Evolutionary conservation across 2,888 invertebrate species (phyloP), one percentile per base, ranked within the genome.

Genomic region (Belgica antarctica): DNA sequence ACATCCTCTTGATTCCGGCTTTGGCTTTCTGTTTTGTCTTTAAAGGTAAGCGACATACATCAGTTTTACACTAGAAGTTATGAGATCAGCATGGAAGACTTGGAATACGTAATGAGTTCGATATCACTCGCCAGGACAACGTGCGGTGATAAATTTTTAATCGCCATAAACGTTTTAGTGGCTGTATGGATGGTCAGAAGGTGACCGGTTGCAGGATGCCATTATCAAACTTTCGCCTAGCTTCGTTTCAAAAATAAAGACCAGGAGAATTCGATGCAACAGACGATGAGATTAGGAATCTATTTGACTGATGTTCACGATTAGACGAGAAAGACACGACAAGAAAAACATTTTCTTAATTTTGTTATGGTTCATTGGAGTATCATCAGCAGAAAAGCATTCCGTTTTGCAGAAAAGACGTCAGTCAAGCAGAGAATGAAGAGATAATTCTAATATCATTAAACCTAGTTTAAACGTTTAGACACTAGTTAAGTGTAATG

Each of bases 11-110:
- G 5, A 31, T 31, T 31, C 34, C n/a, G n/a, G n/a, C n/a, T n/a
- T n/a, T n/a, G 3, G 41, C 41, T 52, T 8, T 52, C 22, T 68
- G 28, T 68, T 46, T 47, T 57, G 47, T n/a, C 68, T 25, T 31
- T n/a, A 15, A 61, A 86, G 86, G 87, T 87, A 47, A 88, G 88
- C 76, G 88, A 88, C 75, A 85, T 87, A 71, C 88, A 88, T 80
- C 87, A 87, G 76, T 89, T 89, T 79, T 87, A 87, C 79, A 88
- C 88, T 0, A 80, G 86, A 34, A 85, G 86, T 72, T 84, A 85
- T n/a, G 80, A 82, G 72, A 75, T 80, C 71, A 77, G 78, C 61
- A 70, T 70, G 7, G 76, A 80, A 62, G 80, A 80, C 72, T 79
- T 79, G 78, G 80, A 80, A 76, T 79, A 79, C 66, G 80, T 80